Conservation (phyloP, 2,113 vertebrate species). For the Chaetura pelagica region DNA sequence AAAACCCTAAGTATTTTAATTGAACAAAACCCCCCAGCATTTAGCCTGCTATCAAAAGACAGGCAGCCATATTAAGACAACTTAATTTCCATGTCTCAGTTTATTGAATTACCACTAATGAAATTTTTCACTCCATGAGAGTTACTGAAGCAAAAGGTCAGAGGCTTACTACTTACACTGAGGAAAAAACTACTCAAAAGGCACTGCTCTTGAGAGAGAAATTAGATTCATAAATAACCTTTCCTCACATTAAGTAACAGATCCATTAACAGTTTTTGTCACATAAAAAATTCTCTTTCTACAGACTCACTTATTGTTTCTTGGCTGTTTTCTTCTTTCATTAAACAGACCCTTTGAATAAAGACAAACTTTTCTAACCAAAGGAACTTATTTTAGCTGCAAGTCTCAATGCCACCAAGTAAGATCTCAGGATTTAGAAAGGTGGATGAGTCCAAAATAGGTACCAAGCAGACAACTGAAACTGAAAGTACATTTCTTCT, state of each 20-base stretch:
- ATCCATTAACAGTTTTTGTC: neutral
- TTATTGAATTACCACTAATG: neutral
- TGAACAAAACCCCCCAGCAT: neutral
- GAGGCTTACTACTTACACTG: neutral
- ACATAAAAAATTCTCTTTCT: neutral
- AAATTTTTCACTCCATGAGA: neutral
- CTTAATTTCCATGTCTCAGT: neutral
- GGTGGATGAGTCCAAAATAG: neutral
- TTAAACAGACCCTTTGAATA: neutral
- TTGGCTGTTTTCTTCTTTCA: neutral
- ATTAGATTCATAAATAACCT: neutral
- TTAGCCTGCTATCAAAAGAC: neutral
- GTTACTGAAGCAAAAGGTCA: neutral
- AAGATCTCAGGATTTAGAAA: neutral
- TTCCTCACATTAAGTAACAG: neutral
- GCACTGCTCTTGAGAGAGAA: neutral
- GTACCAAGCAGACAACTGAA: slow-evolving; percentile 28
- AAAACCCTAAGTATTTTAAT: neutral
- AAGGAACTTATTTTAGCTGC: neutral
- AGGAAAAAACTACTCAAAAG: neutral
- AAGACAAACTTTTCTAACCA: neutral
- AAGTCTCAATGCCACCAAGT: neutral
- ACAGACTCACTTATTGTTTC: neutral
- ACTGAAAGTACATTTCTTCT: slow-evolving; percentile 49
- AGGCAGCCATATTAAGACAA: neutral